Base-by-base conservation (phyloP, 1,140 invertebrate species). In the Temnothorax curvispinosus region DNA sequence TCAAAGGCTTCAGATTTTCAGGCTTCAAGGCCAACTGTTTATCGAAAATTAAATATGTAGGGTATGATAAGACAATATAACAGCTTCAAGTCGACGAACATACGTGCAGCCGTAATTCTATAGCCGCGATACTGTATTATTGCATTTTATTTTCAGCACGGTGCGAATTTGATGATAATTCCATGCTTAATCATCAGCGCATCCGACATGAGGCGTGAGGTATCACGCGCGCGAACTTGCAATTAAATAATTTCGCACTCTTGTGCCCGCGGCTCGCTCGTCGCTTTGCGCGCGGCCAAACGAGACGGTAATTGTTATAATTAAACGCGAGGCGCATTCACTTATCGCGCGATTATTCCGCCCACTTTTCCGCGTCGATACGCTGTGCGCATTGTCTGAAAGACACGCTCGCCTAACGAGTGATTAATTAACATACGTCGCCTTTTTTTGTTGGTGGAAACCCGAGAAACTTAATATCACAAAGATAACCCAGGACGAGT, bases 281-380 rank as follows among this genome's bases (percentile, higher is more conserved):
- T 67, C 67, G 27, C 38, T 74, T 13, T 54, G 60, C 50, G 58
- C 86, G 72, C 56, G 44, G 72, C 65, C 50, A 56, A 78, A 78
- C 84, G 50, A 65, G 87, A 81, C 69, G 50, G 75, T 88, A 88
- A 88, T 88, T 88, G 85, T 88, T 88, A 88, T 88, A 88, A 88
- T 88, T 88, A 88, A 86, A 77, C 71, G 76, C 72, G 76, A 85
- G 52, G 65, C 76, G 67, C 75, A 56, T 74, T 74, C 65, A 86
- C 67, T 69, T 86, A 88, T 86, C 87, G 62, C 75, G 52, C 69
- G 47, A 78, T 77, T 86, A 86, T 80, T 88, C 74, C 87, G 77
- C 87, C 87, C 84, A 88, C 87, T 80, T 85, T 86, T 71, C 87
- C 77, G 77, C 84, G 69, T 86, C 58, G 69, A 71, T 76, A 85